Base-by-base conservation (phyloP, 2,888 invertebrate species). In the Cabera pusaria region DNA sequence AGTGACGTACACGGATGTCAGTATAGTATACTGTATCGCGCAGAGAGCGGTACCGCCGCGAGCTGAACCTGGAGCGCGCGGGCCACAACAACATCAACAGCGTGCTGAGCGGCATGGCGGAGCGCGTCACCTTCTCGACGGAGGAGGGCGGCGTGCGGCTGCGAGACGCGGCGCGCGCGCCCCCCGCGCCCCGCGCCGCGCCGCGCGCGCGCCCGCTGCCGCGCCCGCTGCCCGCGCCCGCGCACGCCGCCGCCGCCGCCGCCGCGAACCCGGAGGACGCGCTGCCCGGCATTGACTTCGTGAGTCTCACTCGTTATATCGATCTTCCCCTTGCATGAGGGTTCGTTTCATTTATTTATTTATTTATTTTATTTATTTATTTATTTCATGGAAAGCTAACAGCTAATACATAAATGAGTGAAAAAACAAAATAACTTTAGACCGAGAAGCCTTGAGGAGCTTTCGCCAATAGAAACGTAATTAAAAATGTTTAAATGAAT, bases 71-170 rank as follows among this genome's bases (percentile, higher is more conserved):
- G 65, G 11, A 37, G 3, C 67, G 71, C 8, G 68, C 72, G 56
- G 84, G 85, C 1, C 72, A 57, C 67, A 71, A 72, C 33, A 72
- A 73, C 56, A 62, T 85, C 45, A 51, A 72, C 43, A 69, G 72
- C 53, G 46, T 80, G 49, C 69, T 64, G 46, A 56, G 63, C 61
- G 43, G 46, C 43, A 55, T 80, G 63, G 60, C 52, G 36, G 54
- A 38, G 23, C 49, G 26, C 28, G 48, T 75, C 51, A 28, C 16
- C 23, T 49, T 67, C 42, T 20, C 53, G 42, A 40, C 26, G 31
- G 34, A 35, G 28, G 14, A 23, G 9, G 24, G 12, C 6, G 28
- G 34, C 17, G 26, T 33, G 24, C 38, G 32, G 32, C 35, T 37
- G 31, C 41, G 31, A 26, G 39, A 26, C 27, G 40, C 33, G 14